Base-by-base conservation (phyloP, 2,888 invertebrate species). In the Lacanobia oleracea region DNA sequence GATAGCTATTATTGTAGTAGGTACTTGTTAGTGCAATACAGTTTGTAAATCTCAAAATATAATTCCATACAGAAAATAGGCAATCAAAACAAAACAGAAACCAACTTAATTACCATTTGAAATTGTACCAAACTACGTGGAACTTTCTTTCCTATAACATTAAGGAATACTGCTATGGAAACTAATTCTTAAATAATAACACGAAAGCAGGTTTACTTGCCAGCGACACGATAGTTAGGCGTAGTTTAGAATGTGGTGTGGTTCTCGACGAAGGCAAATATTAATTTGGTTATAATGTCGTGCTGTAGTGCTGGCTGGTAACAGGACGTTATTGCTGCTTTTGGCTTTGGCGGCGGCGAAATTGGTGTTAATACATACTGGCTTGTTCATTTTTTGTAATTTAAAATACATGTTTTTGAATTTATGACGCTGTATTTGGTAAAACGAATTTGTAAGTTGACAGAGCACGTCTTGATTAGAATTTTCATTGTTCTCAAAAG, bases 181-280 rank as follows among this genome's bases (percentile, higher is more conserved):
- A 75, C 67, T 78, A 71, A 86, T 77, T 79, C 75, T 76, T 76
- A 76, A 67, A 83, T 81, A 80, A 86, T 83, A 82, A 82, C 82
- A 82, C 76, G 80, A 78, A 77, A 66, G 66, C 65, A 60, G 75
- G 77, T 77, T 82, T 84, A 82, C 77, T 86, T 80, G 80, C 59
- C 45, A 74, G 12, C 81, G 62, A 77, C 81, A 81, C 84, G 85
- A 83, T 62, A 75, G 62, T 79, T 79, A 83, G 43, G 79, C 66
- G 53, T 60, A 64, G 79, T 82, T 67, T 54, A 79, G 79, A 60
- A 73, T 80, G 69, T 82, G 82, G 79, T 80, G 79, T 57, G 74
- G 83, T 78, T 67, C 83, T 70, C 57, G 61, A 27, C 21, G 14
- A 51, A 69, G 75, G 81, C 73, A 82, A 79, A 80, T 73, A 80